Base-by-base conservation (phyloP, 2,113 vertebrate species). In the Ptychochromis oligacanthus region DNA sequence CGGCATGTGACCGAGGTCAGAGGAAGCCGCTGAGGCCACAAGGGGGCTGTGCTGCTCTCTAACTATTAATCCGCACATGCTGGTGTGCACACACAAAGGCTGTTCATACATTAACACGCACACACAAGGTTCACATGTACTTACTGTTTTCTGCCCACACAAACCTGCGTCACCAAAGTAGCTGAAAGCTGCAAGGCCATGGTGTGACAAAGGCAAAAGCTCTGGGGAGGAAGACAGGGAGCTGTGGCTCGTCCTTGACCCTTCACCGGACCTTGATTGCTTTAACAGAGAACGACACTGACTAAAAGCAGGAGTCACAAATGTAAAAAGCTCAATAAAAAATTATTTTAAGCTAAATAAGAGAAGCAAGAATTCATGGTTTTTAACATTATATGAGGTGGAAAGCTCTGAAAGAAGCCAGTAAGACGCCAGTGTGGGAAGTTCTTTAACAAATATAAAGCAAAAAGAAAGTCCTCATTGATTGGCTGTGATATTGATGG, bases 221-320 rank as follows among this genome's bases (percentile, higher is more conserved):
- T 81, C 52, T 34, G 43, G 76, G 55, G 77, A n/a, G 79, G 40
- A 11, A 74, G 86, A 31, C 70, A 60, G 46, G 26, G 77, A 80
- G 86, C 58, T 54, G 13, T 81, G 84, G 20, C 77, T 84, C 7
- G 46, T 76, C 93, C 93, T 89, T 91, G 90, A 92, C 82, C 86
- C 59, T 18, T 59, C 11, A 49, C 70, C 31, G 77, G 79, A 88
- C 62, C n/a, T 17, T 49, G 75, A 75, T 34, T 4, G 4, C 77
- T 64, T 31, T 52, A 70, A 28, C 5, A 46, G 64, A 81, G 57
- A 83, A 10, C 0, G 62, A 67, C 38, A 61, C 28, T 46, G 60
- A 9, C 58, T 34, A 36, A 60, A 79, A 75, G 26, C 7, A 22
- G 6, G 72, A 49, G 57, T 76, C 72, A 80, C 49, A 20, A 24